Base-by-base conservation (phyloP, 2,113 vertebrate species). In the Lagopus muta region DNA sequence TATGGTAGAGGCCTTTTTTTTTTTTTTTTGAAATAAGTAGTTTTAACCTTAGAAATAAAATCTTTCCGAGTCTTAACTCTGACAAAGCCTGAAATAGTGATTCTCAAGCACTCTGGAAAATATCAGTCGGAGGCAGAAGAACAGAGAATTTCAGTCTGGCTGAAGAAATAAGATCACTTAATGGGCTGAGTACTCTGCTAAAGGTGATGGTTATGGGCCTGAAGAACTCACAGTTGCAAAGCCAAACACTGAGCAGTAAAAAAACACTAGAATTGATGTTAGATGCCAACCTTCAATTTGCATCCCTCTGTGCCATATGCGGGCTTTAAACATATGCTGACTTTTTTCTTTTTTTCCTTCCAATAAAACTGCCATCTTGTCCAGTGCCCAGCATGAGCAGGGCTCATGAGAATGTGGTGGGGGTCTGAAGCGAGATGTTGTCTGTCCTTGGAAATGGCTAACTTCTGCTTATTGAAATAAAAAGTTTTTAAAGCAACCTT, bases 191-290 rank as follows among this genome's bases (percentile, higher is more conserved):
- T 22, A 61, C 54, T 65, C 34, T 17, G 22, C 43, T 57, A 32
- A 21, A 32, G 69, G 12, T 0, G 0, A 28, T 1, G 6, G 50
- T 62, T n/a, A 27, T 1, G 19, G n/a, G 11, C 28, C 54, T 88
- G 57, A 75, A 60, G 66, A 79, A 11, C 24, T 74, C 65, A n/a
- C 0, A 0, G 8, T 10, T 78, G 34, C 3, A 19, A 70, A 87
- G 42, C 6, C 50, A 71, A 91, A 21, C 42, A 43, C 70, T 20
- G 15, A 74, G 40, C 8, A 32, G 38, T 16, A 48, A 82, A 66
- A 79, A 82, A 64, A 61, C 12, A 54, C 40, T 57, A 48, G 66
- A 77, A 67, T 42, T 73, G 38, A 30, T 57, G 16, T 50, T 50
- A 50, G 34, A 42, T 30, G 20, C 54, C 21, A 10, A 48, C 34